A percentile compares a stretch with the other conserved stretches of the same genome.
These are phyloP conservation scores for Xestia c-nigrum DNA, from an alignment of 2,888 invertebrate species.

Conservation along the genomic window DNA sequence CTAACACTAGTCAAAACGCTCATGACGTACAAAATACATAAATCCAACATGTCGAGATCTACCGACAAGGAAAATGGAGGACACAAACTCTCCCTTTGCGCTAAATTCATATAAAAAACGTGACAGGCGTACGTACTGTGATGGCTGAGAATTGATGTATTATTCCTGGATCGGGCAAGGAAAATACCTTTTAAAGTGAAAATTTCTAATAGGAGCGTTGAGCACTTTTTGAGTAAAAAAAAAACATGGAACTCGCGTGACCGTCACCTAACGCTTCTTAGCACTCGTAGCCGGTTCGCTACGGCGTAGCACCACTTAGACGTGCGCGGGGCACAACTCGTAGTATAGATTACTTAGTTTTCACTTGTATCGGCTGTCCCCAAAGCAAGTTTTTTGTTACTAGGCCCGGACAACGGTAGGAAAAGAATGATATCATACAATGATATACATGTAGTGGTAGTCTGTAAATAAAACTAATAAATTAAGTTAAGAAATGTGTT, in stretches of 20 bases:
- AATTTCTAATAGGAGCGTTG: too few species aligned
- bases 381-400: background rate
- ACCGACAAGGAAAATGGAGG: slow-evolving; percentile 76
- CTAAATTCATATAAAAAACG: slow-evolving; percentile 84
- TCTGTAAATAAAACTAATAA: background rate
- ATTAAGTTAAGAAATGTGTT: background rate
- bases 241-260: too few species aligned
- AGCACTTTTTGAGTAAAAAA: too few species aligned
- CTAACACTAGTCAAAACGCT: slow-evolving; percentile 52
- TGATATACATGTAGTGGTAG: background rate
- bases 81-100: slow-evolving; percentile 72
- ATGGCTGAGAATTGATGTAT: slow-evolving; percentile 48
- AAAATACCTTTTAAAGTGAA: background rate
- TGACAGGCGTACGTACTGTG: slow-evolving; percentile 74
- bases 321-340: too few species aligned
- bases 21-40: slow-evolving; percentile 75
- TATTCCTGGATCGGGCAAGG: slow-evolving; percentile 39
- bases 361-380: too few species aligned
- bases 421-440: background rate
- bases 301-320: too few species aligned
- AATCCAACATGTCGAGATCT: slow-evolving; percentile 76
- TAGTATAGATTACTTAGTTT: too few species aligned
- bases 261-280: too few species aligned
- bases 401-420: background rate
- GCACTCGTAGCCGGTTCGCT: too few species aligned